Conservation (phyloP, 1,140 invertebrate species). For the Ceratosolen fusciceps region DNA sequence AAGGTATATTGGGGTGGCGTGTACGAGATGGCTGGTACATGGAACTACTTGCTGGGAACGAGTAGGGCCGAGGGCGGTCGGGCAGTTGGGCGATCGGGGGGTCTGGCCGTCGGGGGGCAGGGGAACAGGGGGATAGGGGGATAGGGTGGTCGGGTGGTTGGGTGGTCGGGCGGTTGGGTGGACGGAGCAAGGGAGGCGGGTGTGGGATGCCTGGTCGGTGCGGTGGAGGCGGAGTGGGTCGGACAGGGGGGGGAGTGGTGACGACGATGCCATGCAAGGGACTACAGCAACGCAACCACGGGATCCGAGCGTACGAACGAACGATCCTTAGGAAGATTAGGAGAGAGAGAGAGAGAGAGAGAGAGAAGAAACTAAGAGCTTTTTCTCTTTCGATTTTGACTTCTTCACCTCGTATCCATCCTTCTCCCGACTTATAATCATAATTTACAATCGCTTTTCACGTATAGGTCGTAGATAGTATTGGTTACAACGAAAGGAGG, state of each 20-base stretch:
- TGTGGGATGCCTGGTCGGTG: too few species aligned
- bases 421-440: not conserved
- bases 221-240: too few species aligned
- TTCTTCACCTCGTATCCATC: not conserved
- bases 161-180: too few species aligned
- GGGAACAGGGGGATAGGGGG: too few species aligned
- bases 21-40: slow-evolving; percentile 69
- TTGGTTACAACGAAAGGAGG: too few species aligned
- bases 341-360: too few species aligned
- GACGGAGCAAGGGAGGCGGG: too few species aligned
- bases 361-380: too few species aligned
- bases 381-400: not conserved
- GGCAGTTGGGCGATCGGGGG: slow-evolving; percentile 54
- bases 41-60: slow-evolving; percentile 70
- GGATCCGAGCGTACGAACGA: not conserved
- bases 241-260: not conserved
- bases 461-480: too few species aligned
- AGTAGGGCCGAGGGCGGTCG: slow-evolving; percentile 59
- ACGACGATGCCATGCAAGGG: not conserved
- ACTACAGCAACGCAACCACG: not conserved
- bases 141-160: slow-evolving; percentile 55
- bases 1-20: slow-evolving; percentile 66
- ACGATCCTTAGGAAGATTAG: not conserved
- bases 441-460: too few species aligned
- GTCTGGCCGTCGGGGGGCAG: too few species aligned